Base-by-base conservation (phyloP, 2,888 invertebrate species). In the Caenorhabditis sp. region DNA sequence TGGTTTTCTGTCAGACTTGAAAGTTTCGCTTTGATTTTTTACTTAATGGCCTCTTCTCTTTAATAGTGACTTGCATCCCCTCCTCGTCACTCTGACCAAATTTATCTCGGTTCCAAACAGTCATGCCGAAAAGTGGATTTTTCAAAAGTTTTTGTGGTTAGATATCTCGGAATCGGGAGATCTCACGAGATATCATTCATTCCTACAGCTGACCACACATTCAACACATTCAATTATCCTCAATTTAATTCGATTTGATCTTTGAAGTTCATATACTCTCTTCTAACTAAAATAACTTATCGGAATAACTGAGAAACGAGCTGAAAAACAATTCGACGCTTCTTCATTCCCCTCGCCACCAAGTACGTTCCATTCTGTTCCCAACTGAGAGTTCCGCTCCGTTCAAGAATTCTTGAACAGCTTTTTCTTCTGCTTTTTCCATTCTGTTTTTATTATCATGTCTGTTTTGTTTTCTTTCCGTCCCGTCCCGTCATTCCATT, bases 391-490 rank as follows among this genome's bases (percentile, higher is more conserved):
- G 44, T 72, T 49, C n/a, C 19, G n/a, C 47, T n/a, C 10, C 19
- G 47, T 47, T 47, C 16, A 5, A 51, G 58, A 59, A 44, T 69
- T 58, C 26, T 26, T 38, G 41, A 41, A 41, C 28, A 41, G 28
- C 58, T 72, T 35, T 47, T 47, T 72, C 47, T 56, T 66, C n/a
- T n/a, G n/a, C 12, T 38, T 54, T 47, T 38, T 54, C 19, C 22
- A 10, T 51, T 74, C 61, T 77, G 47, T 77, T 59, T 77, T 70
- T 77, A 56, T 70, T 70, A 66, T 66, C 58, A 41, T 61, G 51
- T 51, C 28, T 28, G n/a, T 3, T 44, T 28, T 22, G 22, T 51
- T 66, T 66, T 19, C 49, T 58, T 66, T 56, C 31, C 66, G n/a
- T 58, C n/a, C 44, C 12, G 4, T 51, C 24, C 41, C 54, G 24